Conservation (phyloP, 2,113 vertebrate genomes). For the Steatornis caripensis region DNA sequence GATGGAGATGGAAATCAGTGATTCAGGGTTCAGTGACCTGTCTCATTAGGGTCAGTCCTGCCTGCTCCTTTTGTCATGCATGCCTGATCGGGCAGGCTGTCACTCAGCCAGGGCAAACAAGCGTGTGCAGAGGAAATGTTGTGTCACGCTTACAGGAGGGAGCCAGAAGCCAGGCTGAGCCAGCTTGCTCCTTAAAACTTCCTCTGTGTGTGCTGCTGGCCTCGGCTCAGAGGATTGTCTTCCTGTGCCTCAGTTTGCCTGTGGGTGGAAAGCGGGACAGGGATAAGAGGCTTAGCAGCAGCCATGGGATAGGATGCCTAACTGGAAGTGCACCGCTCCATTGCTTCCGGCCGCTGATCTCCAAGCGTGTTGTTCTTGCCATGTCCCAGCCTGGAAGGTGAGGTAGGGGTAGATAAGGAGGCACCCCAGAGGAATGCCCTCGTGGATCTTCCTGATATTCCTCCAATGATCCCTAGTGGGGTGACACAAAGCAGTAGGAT, state of each 20-base stretch:
- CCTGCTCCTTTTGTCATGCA: constrained; percentile 12
- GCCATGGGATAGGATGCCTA: neutral
- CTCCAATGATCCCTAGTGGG: neutral
- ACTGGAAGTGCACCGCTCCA: neutral
- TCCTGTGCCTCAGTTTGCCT: neutral
- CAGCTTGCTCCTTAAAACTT: constrained; percentile 3
- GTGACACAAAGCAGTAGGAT: neutral
- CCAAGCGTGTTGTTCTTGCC: neutral
- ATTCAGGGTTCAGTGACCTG: constrained; percentile 38
- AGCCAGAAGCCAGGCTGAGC: neutral
- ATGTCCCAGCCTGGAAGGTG: neutral
- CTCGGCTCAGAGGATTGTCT: neutral
- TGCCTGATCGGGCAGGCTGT: neutral
- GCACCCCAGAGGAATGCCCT: neutral
- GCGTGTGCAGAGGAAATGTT: neutral
- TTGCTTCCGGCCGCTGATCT: neutral
- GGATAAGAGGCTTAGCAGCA: neutral
- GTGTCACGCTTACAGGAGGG: neutral
- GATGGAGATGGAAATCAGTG: neutral
- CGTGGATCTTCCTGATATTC: neutral
- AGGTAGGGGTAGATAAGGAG: neutral
- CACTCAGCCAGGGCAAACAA: constrained; percentile 16
- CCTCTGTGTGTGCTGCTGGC: neutral
- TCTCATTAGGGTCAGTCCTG: constrained; percentile 29
- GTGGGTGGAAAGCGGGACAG: neutral